A percentile compares a stretch with the other conserved stretches of the same genome.
These are phyloP conservation scores for Orientallactaga bullata DNA, from an alignment of 2,113 vertebrate genomes.

Conservation along the genomic window DNA sequence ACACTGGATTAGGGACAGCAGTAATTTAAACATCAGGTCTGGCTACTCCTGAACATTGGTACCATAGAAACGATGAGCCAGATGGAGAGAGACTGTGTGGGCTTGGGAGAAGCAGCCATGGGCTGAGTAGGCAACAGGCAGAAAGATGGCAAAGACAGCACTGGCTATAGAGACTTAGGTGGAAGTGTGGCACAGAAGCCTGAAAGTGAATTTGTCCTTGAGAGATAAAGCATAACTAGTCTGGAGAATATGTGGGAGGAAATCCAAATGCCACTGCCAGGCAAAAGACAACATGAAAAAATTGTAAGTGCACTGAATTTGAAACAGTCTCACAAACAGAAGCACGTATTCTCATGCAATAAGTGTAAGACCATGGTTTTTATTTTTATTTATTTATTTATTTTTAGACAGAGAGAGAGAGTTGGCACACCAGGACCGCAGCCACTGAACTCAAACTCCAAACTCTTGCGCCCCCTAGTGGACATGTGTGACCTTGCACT, in stretches of 20 bases:
- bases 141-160: neutral
- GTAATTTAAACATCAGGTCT: neutral
- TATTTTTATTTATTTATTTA: neutral
- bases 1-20: neutral
- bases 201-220: neutral
- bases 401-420: too few species aligned
- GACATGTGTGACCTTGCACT: too few species aligned
- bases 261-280: neutral
- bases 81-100: neutral
- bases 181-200: neutral
- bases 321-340: neutral
- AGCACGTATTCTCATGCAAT: neutral
- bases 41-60: neutral
- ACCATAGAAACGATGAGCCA: neutral
- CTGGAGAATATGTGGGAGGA: neutral
- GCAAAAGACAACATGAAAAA: neutral
- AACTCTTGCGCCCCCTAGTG: too few species aligned
- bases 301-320: neutral
- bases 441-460: too few species aligned
- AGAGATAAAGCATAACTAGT: too few species aligned
- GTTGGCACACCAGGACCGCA: too few species aligned
- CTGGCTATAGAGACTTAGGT: neutral
- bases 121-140: neutral
- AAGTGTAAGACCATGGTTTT: neutral
- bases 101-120: neutral